Evolutionary conservation across 2,797 vertebrate genomes (phyloP).

Genomic region (Sebastiscus tertius): DNA sequence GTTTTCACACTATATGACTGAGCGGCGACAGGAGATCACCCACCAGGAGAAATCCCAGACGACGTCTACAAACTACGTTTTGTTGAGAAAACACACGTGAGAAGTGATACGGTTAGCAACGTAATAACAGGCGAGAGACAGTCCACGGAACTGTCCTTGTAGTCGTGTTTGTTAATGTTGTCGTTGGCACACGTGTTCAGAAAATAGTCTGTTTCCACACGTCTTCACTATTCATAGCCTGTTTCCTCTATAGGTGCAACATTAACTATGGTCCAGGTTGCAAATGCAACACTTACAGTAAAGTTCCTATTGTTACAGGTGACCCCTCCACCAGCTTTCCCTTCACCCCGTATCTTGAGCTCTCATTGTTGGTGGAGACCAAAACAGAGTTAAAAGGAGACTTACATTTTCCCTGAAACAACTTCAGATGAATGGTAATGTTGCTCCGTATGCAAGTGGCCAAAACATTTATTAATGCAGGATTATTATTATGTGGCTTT

Average conservation of each 20-base stretch:
- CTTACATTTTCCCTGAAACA: neutral
- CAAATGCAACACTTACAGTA: neutral
- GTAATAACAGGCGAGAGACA: neutral
- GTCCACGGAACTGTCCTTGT: neutral
- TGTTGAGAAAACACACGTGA: neutral
- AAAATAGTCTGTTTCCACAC: too few species aligned
- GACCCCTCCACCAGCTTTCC: neutral
- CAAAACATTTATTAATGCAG: neutral
- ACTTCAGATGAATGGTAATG: neutral
- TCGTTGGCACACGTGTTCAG: neutral
- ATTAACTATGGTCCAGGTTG: neutral
- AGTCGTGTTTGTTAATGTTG: fast-evolving
- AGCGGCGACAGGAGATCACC: neutral
- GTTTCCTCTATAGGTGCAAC: neutral
- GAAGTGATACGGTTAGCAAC: neutral
- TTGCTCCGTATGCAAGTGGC: neutral
- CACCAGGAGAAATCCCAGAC: neutral
- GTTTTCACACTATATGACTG: neutral
- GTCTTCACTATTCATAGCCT: neutral
- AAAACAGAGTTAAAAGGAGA: neutral
- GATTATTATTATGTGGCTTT: neutral
- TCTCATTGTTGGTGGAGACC: neutral
- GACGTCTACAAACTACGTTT: neutral
- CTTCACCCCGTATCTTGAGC: neutral
- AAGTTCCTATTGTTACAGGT: neutral